Percentiles rank a stretch among this genome's conserved stretches.
Evolutionary conservation across 92 coral and sea anemone species (phyloP).

Genomic region (Meandrina meandrites): DNA sequence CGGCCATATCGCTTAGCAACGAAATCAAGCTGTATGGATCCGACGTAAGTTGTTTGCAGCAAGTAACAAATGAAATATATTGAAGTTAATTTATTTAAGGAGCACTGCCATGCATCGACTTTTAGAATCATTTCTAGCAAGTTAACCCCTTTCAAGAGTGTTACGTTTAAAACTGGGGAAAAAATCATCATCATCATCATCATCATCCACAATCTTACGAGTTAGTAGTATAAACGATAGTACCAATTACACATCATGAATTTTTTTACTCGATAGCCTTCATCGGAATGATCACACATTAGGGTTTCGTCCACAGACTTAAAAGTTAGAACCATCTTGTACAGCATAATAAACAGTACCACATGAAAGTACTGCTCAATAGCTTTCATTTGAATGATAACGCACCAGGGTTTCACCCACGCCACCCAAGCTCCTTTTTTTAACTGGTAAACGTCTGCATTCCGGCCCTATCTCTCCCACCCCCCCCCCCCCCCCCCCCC

Average conservation of each 20-base stretch:
- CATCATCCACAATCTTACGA: no score
- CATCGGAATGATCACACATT: background rate
- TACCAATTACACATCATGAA: no score
- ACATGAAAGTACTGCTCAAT: background rate
- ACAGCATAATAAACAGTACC: slow-evolving; percentile 3
- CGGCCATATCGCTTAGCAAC: slow-evolving; percentile 97
- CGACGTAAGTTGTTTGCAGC: slow-evolving; percentile 69
- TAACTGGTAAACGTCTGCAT: no score
- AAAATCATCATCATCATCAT: no score
- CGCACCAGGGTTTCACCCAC: no score
- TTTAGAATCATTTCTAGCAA: background rate
- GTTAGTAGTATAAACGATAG: no score
- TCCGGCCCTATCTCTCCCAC: no score
- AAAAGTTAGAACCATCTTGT: background rate
- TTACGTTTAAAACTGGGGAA: no score
- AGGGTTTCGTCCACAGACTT: background rate
- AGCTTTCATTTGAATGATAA: slow-evolving; percentile 11
- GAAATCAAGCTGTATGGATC: slow-evolving; percentile 98
- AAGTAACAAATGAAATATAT: background rate
- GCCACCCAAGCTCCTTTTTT: no score
- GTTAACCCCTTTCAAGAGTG: background rate
- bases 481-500: no score
- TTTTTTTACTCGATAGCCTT: background rate
- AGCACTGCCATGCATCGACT: background rate
- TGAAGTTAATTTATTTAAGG: background rate